phyloP scores from a whole-genome alignment of 2,888 invertebrate species.

The Diogma glabrata region DNA sequence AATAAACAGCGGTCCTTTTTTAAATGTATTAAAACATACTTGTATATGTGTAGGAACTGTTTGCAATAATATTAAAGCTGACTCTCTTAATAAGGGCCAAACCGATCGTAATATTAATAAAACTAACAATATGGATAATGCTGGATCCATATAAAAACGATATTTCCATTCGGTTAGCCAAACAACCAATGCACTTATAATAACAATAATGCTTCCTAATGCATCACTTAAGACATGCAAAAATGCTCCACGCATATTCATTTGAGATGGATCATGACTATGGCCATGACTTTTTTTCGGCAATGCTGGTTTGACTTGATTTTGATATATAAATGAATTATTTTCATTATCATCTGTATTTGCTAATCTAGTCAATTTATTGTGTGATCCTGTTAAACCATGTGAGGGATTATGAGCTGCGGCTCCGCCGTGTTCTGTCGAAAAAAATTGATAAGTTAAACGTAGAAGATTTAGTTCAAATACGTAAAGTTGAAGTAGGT shows the following conservation, averaged over 20 bases:
- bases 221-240: constrained; percentile 96
- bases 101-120: constrained; percentile 76
- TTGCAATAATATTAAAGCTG: constrained; percentile 88
- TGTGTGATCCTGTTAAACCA: constrained; percentile 33
- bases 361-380: constrained; percentile 33
- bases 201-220: constrained; percentile 67
- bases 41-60: constrained; percentile 98
- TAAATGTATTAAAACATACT: constrained; percentile 39
- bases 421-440: constrained; percentile 62
- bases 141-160: constrained; percentile 86
- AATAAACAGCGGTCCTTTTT: constrained; percentile 14
- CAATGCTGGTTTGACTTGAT: constrained; percentile 28
- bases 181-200: constrained; percentile 56
- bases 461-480: background rate
- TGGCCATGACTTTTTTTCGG: constrained; percentile 41
- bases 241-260: constrained; percentile 99
- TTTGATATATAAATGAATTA: constrained; percentile 39
- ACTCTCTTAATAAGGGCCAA: constrained; percentile 86
- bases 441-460: constrained; percentile 8
- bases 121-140: constrained; percentile 81
- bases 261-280: constrained; percentile 58
- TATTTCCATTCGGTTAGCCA: constrained; percentile 74
- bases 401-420: constrained; percentile 43
- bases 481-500: background rate
- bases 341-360: constrained; percentile 62